Conservation (phyloP, 2,797 vertebrate genomes). For the Arnoldichthys spilopterus region DNA sequence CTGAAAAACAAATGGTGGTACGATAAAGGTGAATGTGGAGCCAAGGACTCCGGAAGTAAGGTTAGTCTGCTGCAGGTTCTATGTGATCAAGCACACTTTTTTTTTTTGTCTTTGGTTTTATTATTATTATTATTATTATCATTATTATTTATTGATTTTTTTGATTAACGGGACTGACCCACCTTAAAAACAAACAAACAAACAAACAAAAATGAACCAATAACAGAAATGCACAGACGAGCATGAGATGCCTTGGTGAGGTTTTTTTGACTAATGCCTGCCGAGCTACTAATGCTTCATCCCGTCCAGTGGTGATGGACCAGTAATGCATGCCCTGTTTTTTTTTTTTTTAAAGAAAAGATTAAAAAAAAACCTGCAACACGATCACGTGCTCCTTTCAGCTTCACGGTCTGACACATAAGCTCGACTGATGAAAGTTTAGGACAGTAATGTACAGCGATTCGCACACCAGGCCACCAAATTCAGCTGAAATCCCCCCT, state of each 20-base stretch:
- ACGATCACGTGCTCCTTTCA: conserved; percentile 74
- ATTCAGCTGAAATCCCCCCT: conserved; percentile 23
- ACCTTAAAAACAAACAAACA: conserved; percentile 76
- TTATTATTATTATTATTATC: not conserved
- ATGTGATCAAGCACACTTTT: conserved; percentile 91
- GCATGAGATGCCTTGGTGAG: conserved; percentile 98
- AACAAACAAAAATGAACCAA: conserved; percentile 41
- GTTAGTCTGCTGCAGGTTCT: conserved; percentile 98
- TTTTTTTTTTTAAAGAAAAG: conserved; percentile 22
- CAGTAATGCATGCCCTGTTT: conserved; percentile 80
- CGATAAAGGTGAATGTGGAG: conserved; percentile 95
- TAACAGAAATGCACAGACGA: conserved; percentile 80
- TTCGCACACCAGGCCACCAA: conserved; percentile 55
- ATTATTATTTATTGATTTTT: conserved; percentile 56
- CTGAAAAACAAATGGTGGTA: conserved; percentile 99
- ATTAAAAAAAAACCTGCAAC: conserved; percentile 59
- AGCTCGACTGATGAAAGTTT: conserved; percentile 43
- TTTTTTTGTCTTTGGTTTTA: conserved; percentile 32
- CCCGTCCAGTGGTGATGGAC: conserved; percentile 67
- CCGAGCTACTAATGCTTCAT: conserved; percentile 83
- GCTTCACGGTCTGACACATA: conserved; percentile 61
- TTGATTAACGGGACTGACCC: conserved; percentile 94
- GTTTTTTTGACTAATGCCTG: conserved; percentile 94
- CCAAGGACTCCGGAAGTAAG: conserved; percentile 95
- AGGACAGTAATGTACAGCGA: conserved; percentile 59